These are phyloP conservation scores for Chloropsis cyanopogon DNA, from an alignment of 2,113 vertebrate genomes.

Conservation along the genomic window DNA sequence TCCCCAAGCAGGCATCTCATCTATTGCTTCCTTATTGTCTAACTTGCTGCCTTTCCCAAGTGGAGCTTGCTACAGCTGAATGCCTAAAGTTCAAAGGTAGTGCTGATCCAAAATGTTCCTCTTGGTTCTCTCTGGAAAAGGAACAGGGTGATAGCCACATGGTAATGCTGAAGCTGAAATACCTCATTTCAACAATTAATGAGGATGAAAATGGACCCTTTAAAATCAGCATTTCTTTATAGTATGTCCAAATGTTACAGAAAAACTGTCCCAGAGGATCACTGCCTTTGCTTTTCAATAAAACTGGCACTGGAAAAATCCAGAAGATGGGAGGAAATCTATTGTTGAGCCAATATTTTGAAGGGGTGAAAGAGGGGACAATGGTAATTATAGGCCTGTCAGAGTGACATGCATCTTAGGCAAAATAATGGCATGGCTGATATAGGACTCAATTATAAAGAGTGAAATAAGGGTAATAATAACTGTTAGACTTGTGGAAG, in stretches of 20 bases:
- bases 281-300: neutral
- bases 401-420: constrained; percentile 6
- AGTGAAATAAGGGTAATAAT: constrained; percentile 20
- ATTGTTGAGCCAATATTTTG: neutral
- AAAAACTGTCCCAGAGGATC: neutral
- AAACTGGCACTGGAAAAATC: neutral
- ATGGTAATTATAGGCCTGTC: constrained; percentile 10
- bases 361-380: constrained; percentile 1
- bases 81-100: neutral
- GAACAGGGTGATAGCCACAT: neutral
- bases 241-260: neutral
- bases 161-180: neutral
- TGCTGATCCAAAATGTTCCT: neutral
- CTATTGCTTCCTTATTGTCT: neutral
- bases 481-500: neutral
- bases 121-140: neutral
- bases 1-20: neutral
- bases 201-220: neutral
- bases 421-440: constrained; percentile 28
- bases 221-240: neutral
- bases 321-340: neutral
- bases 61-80: neutral
- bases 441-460: neutral
- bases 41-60: neutral
- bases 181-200: neutral